A percentile compares a stretch with the other conserved stretches of the same genome.
phyloP scores from a whole-genome alignment of 2,113 vertebrate species.

The Zapornia atra region DNA sequence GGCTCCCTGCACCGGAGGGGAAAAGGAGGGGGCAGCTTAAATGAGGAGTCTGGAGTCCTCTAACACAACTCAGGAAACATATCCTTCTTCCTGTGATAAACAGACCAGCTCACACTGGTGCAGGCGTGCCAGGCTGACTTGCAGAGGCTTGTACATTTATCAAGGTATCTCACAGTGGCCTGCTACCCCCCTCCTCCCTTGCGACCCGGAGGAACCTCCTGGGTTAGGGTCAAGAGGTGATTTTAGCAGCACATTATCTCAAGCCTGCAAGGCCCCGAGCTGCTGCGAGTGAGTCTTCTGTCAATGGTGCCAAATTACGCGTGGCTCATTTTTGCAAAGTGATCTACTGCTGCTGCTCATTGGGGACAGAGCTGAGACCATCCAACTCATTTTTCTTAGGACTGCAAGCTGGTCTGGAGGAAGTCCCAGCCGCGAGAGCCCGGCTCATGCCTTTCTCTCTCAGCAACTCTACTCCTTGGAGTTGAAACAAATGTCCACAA shows the following conservation, averaged over 20 bases:
- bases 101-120: background rate
- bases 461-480: slow-evolving; percentile 66
- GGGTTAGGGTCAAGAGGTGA: slow-evolving; percentile 67
- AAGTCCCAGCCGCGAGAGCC: slow-evolving; percentile 54
- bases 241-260: slow-evolving; percentile 58
- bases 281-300: slow-evolving; percentile 54
- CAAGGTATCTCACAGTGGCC: slow-evolving; percentile 40
- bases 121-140: background rate
- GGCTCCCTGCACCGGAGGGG: background rate
- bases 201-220: slow-evolving; percentile 47
- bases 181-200: slow-evolving; percentile 9
- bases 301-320: slow-evolving; percentile 72
- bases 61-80: background rate
- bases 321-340: slow-evolving; percentile 67
- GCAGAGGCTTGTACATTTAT: slow-evolving; percentile 3
- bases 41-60: slow-evolving; percentile 24
- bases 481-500: slow-evolving; percentile 45
- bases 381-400: slow-evolving; percentile 72
- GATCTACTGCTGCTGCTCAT: slow-evolving; percentile 71
- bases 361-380: slow-evolving; percentile 58
- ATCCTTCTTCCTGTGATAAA: slow-evolving; percentile 23
- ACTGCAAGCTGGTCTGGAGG: slow-evolving; percentile 45
- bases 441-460: slow-evolving; percentile 51
- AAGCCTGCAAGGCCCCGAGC: slow-evolving; percentile 46
- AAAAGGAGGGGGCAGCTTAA: background rate